phyloP scores from a whole-genome alignment of 2,888 invertebrate species.

The Chydorus sphaericus region DNA sequence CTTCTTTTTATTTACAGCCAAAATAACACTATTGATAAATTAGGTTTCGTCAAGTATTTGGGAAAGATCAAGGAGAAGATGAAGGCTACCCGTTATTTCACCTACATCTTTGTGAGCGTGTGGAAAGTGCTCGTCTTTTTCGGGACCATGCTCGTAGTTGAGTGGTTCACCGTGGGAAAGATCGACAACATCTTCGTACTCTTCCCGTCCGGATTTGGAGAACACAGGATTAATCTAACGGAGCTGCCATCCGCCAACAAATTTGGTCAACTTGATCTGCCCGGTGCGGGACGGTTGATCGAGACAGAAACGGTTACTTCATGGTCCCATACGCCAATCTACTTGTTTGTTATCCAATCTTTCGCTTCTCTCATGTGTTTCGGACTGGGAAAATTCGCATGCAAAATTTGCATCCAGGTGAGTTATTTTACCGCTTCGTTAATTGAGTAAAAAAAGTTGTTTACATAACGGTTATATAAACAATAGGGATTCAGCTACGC shows the following conservation, averaged over 20 bases:
- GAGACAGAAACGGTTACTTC: conserved; percentile 59
- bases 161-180: conserved; percentile 59
- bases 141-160: conserved; percentile 51
- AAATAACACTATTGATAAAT: conserved; percentile 21
- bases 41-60: conserved; percentile 53
- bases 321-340: conserved; percentile 52
- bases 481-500: conserved; percentile 95
- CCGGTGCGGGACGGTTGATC: conserved; percentile 54
- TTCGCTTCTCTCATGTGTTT: conserved; percentile 74
- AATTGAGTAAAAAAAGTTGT: no score
- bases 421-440: no score
- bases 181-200: conserved; percentile 60
- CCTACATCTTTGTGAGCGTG: conserved; percentile 72
- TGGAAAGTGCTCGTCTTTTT: conserved; percentile 82
- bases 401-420: conserved; percentile 68
- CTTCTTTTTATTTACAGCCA: conserved; percentile 9
- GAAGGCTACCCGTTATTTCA: conserved; percentile 67
- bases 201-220: conserved; percentile 56
- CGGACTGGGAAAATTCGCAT: conserved; percentile 84
- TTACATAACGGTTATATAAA: no score
- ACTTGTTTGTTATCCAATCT: conserved; percentile 65
- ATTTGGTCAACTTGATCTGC: conserved; percentile 5
- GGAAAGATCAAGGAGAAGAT: conserved; percentile 66
- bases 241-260: not conserved
- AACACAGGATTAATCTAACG: conserved; percentile 46